Evolutionary conservation across 2,113 vertebrate genomes (phyloP), one percentile per base, ranked within the genome.

Genomic region (Ammodytes dubius): DNA sequence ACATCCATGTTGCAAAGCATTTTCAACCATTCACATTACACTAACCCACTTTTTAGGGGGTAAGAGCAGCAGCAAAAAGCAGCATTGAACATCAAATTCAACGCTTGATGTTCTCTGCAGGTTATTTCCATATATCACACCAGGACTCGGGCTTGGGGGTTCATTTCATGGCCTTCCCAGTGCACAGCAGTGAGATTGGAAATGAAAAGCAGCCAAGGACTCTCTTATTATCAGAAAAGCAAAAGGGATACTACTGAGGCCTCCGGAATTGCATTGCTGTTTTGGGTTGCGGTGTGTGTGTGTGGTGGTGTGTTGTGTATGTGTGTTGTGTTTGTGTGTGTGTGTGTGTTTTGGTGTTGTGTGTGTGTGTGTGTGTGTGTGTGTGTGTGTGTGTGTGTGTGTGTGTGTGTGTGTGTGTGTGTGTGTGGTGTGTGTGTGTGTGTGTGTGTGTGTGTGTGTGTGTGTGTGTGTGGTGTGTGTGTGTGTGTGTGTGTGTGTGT

Each of bases 181-280:
- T 79, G 75, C 83, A 76, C 74, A 77, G 74, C 87, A 72, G 61
- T 52, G 77, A 84, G 90, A 89, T 80, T 85, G 87, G 74, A 92
- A 91, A 88, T 88, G 84, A 86, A 90, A 90, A 71, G 73, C 74
- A 79, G 86, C 76, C 82, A 70, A 90, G 64, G 87, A 88, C 77
- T 75, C 67, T 82, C 56, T 77, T 89, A 90, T 92, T 87, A 91
- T 91, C 81, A 87, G 81, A 76, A 85, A 70, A 82, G 87, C 82
- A 79, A 83, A 27, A 81, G 66, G 80, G 75, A 71, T 83, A 74
- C 71, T 77, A 78, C 84, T 45, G 58, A 80, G 74, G 45, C 69
- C 81, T 27, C 37, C 53, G 12, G 82, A 86, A 82, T 79, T 86
- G 67, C 54, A n/a, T 68, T 70, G 68, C 53, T 82, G 78, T 78